Evolutionary conservation across 2,888 invertebrate genomes (phyloP).

Genomic region (Pherbina coryleti): DNA sequence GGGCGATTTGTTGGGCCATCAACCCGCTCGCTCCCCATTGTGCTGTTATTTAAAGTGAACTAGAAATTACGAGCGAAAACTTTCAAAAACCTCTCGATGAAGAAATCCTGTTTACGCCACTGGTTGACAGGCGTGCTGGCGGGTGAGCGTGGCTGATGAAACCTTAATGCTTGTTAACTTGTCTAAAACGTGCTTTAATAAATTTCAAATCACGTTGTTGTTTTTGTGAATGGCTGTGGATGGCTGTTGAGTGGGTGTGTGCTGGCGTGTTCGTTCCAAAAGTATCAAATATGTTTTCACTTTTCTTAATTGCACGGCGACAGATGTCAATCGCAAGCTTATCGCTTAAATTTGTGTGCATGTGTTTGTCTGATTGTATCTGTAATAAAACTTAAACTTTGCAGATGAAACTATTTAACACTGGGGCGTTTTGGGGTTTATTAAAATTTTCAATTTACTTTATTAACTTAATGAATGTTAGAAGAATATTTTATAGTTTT

Average conservation of each 20-base stretch:
- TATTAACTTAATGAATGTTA: not conserved
- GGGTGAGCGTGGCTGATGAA: not conserved
- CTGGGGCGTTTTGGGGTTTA: too few relatives aligned
- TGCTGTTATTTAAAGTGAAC: too few relatives aligned
- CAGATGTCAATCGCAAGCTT: conserved; percentile 26
- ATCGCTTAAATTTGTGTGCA: not conserved
- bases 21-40: not conserved
- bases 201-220: conserved; percentile 25
- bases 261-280: too few relatives aligned
- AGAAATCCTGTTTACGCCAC: not conserved
- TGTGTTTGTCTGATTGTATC: not conserved
- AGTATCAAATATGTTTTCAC: conserved; percentile 47
- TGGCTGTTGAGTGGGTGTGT: too few relatives aligned
- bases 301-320: conserved; percentile 49
- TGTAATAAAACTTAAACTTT: not conserved
- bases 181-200: not conserved
- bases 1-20: not conserved
- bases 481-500: not conserved
- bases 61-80: too few relatives aligned
- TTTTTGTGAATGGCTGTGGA: not conserved
- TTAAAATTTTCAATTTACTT: not conserved
- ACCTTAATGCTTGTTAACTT: not conserved
- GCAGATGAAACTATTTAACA: too few relatives aligned
- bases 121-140: not conserved
- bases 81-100: too few relatives aligned